phyloP scores from a whole-genome alignment of 2,797 vertebrate genomes.

The Helicolenus hilgendorfi region DNA sequence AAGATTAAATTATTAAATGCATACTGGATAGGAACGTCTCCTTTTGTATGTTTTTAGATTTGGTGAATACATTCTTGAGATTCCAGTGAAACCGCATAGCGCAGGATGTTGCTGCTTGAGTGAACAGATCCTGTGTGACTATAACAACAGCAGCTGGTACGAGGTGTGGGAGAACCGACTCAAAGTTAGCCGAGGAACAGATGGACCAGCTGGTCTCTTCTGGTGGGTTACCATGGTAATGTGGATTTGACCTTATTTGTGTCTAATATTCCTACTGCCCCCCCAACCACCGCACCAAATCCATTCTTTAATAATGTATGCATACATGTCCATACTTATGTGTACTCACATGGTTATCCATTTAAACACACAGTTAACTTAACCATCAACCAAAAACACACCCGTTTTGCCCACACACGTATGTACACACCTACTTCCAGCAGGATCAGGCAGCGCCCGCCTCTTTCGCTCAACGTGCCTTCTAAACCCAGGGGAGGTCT shows the following conservation, averaged over 20 bases:
- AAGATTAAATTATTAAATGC: neutral
- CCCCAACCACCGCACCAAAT: neutral
- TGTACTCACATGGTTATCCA: neutral
- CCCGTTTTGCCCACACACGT: neutral
- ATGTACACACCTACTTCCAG: slow-evolving; percentile 3
- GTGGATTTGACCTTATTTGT: slow-evolving; percentile 88
- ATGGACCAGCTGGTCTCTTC: slow-evolving; percentile 84
- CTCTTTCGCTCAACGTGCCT: slow-evolving; percentile 46
- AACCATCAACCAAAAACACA: neutral
- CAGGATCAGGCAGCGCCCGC: slow-evolving; percentile 9
- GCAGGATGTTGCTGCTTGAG: slow-evolving; percentile 54
- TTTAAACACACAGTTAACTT: neutral
- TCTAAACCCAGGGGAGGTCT: slow-evolving; percentile 65
- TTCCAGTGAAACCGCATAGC: neutral
- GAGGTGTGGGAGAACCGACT: slow-evolving; percentile 78
- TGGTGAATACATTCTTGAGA: neutral
- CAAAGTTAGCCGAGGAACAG: slow-evolving; percentile 83
- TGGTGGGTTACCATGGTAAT: slow-evolving; percentile 90
- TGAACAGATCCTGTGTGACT: slow-evolving; percentile 61
- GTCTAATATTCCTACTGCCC: slow-evolving; percentile 63
- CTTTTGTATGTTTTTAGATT: neutral
- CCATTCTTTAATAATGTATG: neutral
- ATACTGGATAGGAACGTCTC: neutral
- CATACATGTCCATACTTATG: neutral
- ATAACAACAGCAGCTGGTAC: slow-evolving; percentile 77